Conservation (phyloP, 2,113 vertebrate species). For the Malurus alboscapulatus region DNA sequence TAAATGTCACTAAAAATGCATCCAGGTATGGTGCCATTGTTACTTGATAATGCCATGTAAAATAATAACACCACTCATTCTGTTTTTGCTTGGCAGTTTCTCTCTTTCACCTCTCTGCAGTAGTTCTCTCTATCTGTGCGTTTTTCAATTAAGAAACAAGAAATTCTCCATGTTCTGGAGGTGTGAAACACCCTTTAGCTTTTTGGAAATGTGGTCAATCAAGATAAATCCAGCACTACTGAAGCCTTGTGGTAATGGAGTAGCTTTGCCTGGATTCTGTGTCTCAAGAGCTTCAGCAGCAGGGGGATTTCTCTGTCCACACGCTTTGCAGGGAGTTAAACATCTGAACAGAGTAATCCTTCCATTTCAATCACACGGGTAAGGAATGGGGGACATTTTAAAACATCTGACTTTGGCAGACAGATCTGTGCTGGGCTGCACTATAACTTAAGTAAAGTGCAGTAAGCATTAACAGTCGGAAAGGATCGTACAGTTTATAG, state of each 20-base stretch:
- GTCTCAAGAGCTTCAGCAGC: neutral
- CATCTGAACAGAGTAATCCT: neutral
- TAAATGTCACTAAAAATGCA: neutral
- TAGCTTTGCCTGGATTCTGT: neutral
- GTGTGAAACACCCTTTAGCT: neutral
- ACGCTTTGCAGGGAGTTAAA: neutral
- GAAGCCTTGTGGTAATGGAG: neutral
- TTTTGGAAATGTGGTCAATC: neutral
- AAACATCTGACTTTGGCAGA: neutral
- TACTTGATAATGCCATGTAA: neutral
- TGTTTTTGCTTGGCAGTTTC: neutral
- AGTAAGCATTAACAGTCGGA: neutral
- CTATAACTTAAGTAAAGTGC: neutral
- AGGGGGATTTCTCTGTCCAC: neutral
- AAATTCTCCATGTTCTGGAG: neutral
- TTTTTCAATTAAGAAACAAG: slow-evolving; percentile 6
- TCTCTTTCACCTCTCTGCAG: neutral
- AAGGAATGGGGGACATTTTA: slow-evolving; percentile 18
- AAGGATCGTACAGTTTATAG: neutral
- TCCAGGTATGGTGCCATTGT: neutral
- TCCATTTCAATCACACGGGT: neutral
- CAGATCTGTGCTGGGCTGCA: neutral
- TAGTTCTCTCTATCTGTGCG: neutral
- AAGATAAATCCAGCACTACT: neutral
- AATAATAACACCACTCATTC: neutral